Conservation (phyloP, 2,113 vertebrate genomes). For the Aptenodytes patagonicus region DNA sequence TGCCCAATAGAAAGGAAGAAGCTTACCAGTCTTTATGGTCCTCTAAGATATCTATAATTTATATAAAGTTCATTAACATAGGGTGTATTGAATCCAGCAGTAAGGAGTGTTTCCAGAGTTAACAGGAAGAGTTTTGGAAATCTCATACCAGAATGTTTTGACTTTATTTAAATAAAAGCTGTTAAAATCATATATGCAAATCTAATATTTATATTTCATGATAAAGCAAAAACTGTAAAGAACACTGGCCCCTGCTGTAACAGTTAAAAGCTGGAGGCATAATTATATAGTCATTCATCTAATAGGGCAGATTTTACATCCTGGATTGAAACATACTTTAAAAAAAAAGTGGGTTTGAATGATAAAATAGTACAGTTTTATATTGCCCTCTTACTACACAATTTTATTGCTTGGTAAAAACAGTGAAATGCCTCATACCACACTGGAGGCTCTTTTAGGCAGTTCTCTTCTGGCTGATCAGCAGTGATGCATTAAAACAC, state of each 20-base stretch:
- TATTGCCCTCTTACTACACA: not conserved
- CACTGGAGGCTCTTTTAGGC: not conserved
- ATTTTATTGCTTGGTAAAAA: slow-evolving; percentile 16
- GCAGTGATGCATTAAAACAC: slow-evolving; percentile 1
- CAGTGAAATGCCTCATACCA: slow-evolving; percentile 4
- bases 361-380: not conserved
- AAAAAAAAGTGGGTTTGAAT: not conserved
- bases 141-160: not conserved
- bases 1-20: not conserved
- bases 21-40: not conserved
- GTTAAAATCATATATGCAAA: slow-evolving; percentile 33
- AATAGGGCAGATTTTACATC: not conserved
- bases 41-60: not conserved
- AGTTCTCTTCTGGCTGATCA: slow-evolving; percentile 16
- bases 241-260: not conserved
- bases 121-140: slow-evolving; percentile 5
- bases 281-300: not conserved
- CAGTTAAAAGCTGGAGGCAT: not conserved
- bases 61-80: not conserved
- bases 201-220: not conserved
- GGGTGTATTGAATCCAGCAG: not conserved
- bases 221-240: not conserved
- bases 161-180: slow-evolving; percentile 33
- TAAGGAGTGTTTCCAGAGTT: not conserved
- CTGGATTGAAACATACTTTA: not conserved